A percentile compares a stretch with the other conserved stretches of the same genome.
phyloP scores from a whole-genome alignment of 2,888 invertebrate species.

The Morpho deidamia region DNA sequence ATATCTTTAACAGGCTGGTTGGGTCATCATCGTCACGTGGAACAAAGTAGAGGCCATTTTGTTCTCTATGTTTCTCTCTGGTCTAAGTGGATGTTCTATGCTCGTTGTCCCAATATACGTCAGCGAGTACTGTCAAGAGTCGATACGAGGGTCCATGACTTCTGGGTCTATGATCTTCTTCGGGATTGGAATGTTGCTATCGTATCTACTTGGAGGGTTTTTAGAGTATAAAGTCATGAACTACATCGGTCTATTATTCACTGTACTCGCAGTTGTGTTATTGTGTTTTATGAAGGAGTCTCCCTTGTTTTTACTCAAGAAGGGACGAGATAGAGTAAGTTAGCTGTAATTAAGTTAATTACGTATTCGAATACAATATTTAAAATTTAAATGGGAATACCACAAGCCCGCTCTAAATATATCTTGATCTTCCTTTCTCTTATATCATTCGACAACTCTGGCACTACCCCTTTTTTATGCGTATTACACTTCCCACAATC shows the following conservation, averaged over 20 bases:
- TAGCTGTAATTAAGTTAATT: background rate
- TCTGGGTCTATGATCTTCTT: slow-evolving; percentile 45
- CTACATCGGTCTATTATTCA: slow-evolving; percentile 38
- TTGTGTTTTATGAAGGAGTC: slow-evolving; percentile 46
- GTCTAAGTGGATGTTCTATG: slow-evolving; percentile 40
- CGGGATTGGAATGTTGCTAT: slow-evolving; percentile 47
- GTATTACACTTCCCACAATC: no score
- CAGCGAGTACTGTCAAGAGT: slow-evolving; percentile 54
- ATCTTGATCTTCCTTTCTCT: no score
- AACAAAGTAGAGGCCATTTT: slow-evolving; percentile 45
- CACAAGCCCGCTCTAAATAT: no score
- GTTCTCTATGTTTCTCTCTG: slow-evolving; percentile 44
- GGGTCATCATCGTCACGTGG: slow-evolving; percentile 40
- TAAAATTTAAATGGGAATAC: no score
- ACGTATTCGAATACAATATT: background rate
- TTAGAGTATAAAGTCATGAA: slow-evolving; percentile 44
- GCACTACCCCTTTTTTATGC: no score
- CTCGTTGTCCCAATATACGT: slow-evolving; percentile 46
- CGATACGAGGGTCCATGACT: slow-evolving; percentile 52
- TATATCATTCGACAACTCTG: no score
- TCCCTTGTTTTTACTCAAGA: slow-evolving; percentile 49
- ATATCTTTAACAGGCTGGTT: slow-evolving; percentile 40
- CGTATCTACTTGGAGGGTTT: slow-evolving; percentile 49
- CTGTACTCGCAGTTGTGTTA: slow-evolving; percentile 33
- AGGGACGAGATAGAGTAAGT: slow-evolving; percentile 43